A percentile compares a stretch with the other conserved stretches of the same genome.
Conservation (phyloP, 2,797 vertebrate species). For the Rhinichthys osculus region DNA sequence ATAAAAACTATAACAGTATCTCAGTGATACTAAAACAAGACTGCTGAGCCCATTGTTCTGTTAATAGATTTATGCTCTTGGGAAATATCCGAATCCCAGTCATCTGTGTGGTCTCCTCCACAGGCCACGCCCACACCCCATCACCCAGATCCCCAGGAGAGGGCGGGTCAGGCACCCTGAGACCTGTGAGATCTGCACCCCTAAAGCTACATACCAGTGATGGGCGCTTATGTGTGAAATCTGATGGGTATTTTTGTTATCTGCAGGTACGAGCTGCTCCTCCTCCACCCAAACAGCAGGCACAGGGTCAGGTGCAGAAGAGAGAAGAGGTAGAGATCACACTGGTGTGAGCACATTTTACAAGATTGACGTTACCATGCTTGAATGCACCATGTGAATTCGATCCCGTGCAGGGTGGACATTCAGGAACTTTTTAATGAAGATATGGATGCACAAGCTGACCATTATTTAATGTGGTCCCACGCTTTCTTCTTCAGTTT, state of each 20-base stretch:
- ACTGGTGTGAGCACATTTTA: conserved; percentile 83
- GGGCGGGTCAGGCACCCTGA: conserved; percentile 82
- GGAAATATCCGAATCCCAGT: not conserved
- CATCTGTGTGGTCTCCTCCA: conserved; percentile 46
- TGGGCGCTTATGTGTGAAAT: not conserved
- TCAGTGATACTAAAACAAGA: not conserved
- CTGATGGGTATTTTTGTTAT: conserved; percentile 20
- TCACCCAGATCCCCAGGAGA: conserved; percentile 85
- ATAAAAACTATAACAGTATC: not conserved
- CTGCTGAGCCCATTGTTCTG: no score
- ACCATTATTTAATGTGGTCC: not conserved
- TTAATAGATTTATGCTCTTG: not conserved
- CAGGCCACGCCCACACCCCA: conserved; percentile 79
- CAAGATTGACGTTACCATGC: conserved; percentile 31
- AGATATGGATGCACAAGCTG: conserved; percentile 15
- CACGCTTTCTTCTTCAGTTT: not conserved
- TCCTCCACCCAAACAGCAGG: conserved; percentile 90
- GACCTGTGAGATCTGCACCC: conserved; percentile 85
- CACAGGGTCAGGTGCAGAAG: conserved; percentile 89
- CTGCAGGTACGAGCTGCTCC: conserved; percentile 93
- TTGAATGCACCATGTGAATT: conserved; percentile 50
- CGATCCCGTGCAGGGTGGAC: conserved; percentile 18
- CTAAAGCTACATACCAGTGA: not conserved
- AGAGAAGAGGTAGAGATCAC: conserved; percentile 96
- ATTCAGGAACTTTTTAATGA: conserved; percentile 35